Conservation (phyloP, 1,140 invertebrate genomes). For the Semibalanus balanoides region DNA sequence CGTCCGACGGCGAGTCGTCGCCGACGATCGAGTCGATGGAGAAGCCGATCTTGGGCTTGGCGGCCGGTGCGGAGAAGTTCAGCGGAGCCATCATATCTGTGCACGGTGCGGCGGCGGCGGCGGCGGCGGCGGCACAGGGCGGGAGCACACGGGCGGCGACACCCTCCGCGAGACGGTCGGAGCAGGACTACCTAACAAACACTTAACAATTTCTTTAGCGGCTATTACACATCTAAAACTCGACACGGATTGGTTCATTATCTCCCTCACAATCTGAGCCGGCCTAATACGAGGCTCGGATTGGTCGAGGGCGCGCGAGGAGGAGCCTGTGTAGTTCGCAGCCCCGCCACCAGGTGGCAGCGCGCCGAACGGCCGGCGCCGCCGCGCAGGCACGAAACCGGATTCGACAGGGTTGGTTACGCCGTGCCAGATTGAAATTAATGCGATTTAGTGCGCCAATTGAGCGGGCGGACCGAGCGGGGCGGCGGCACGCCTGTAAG, state of each 20-base stretch:
- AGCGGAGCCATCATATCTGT: slow-evolving; percentile 1
- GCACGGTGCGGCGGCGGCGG: no score
- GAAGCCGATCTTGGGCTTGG: slow-evolving; percentile 72
- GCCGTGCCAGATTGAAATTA: slow-evolving; percentile 1
- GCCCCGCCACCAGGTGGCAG: neutral
- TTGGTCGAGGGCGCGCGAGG: neutral
- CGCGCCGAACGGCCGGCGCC: no score
- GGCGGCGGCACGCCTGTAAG: no score
- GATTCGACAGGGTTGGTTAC: neutral
- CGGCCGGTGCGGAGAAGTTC: neutral
- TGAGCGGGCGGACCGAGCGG: neutral
- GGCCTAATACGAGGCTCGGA: neutral
- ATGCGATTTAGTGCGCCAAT: neutral
- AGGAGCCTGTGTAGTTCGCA: neutral
- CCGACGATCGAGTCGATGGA: slow-evolving; percentile 90
- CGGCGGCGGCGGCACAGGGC: neutral
- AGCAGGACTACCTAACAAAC: neutral
- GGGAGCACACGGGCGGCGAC: neutral
- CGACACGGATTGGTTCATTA: slow-evolving; percentile 6
- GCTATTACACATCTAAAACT: slow-evolving; percentile 4
- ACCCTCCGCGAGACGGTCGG: neutral
- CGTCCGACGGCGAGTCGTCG: neutral
- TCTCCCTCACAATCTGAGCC: neutral
- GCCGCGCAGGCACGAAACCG: neutral
- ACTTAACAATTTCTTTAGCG: slow-evolving; percentile 5